Percentiles rank a stretch among this genome's conserved stretches.
Conservation (phyloP, 2,113 vertebrate species). For the Rostratula benghalensis region DNA sequence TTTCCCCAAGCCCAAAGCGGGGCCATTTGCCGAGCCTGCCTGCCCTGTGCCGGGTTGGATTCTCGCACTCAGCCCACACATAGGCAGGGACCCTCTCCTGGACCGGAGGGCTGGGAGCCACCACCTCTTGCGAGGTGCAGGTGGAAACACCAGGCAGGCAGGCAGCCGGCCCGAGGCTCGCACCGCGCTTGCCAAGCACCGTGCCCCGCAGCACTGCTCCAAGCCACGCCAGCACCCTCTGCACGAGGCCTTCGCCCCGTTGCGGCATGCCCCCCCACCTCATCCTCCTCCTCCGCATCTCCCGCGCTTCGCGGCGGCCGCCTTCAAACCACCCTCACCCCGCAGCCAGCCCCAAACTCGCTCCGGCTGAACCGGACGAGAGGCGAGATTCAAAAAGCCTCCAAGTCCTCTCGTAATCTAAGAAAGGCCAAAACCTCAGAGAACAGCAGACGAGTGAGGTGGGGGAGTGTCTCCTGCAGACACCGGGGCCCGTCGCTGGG, state of each 20-base stretch:
- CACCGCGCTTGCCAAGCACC: neutral
- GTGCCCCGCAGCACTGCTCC: neutral
- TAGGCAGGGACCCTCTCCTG: neutral
- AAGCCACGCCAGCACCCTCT: neutral
- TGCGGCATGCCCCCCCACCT: neutral
- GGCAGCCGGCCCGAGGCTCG: neutral
- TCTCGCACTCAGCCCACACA: neutral
- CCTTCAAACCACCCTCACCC: neutral
- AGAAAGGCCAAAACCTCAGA: neutral
- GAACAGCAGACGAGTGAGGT: neutral
- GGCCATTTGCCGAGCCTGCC: neutral
- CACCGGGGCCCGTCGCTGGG: neutral
- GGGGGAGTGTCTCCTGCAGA: neutral
- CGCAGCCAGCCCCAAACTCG: neutral
- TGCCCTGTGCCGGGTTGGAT: neutral
- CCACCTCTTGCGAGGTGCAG: rapidly evolving
- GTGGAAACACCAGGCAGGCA: neutral
- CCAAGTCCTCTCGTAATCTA: neutral
- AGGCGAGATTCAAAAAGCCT: neutral
- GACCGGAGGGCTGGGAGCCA: rapidly evolving
- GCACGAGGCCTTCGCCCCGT: neutral
- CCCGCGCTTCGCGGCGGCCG: neutral
- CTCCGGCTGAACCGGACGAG: neutral
- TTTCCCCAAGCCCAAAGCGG: neutral
- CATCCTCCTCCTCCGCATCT: neutral